phyloP scores from a whole-genome alignment of 2,888 invertebrate genomes.

The Melinopterus prodromus region DNA sequence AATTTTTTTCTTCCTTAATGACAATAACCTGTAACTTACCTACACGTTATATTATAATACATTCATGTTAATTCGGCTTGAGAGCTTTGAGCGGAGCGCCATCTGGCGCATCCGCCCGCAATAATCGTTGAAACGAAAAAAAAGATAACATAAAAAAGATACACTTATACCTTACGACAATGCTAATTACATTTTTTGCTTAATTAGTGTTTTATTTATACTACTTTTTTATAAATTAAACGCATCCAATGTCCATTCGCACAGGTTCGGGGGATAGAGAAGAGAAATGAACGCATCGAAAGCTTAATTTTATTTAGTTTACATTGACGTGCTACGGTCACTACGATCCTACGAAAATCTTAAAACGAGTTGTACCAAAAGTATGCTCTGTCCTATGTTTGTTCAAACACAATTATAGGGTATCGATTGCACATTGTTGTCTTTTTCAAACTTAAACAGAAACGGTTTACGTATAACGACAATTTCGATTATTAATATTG shows the following conservation, averaged over 20 bases:
- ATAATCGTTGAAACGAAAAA: conserved; percentile 12
- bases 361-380: conserved; percentile 54
- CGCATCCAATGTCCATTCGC: conserved; percentile 27
- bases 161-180: conserved; percentile 41
- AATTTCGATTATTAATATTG: conserved; percentile 4
- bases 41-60: conserved; percentile 50
- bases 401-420: background rate
- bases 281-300: conserved; percentile 29
- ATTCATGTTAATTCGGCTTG: conserved; percentile 58
- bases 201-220: conserved; percentile 8
- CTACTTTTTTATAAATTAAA: conserved; percentile 35
- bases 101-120: conserved; percentile 12
- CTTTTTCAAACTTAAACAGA: background rate
- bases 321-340: conserved; percentile 40
- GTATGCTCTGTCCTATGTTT: conserved; percentile 53
- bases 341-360: conserved; percentile 38
- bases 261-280: conserved; percentile 27
- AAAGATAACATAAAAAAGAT: conserved; percentile 38
- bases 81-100: conserved; percentile 48
- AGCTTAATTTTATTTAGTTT: conserved; percentile 37
- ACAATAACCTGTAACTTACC: conserved; percentile 12
- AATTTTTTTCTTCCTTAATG: background rate
- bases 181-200: conserved; percentile 37
- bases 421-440: background rate
- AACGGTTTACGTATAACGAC: background rate